A percentile compares a stretch with the other conserved stretches of the same genome.
Conservation (phyloP, 2,888 invertebrate genomes). For the Mythimna vitellina region DNA sequence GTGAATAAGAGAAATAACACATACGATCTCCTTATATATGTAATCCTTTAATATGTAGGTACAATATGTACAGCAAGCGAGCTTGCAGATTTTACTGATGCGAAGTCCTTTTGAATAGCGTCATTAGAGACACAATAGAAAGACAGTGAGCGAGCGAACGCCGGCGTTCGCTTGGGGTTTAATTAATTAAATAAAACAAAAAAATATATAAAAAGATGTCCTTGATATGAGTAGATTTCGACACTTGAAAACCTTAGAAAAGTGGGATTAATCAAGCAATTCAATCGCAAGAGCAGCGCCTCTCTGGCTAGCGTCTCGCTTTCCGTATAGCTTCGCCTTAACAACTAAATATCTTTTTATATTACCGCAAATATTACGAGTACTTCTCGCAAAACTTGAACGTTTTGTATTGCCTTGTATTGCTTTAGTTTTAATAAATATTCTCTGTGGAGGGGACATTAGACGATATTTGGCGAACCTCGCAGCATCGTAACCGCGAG, state of each 20-base stretch:
- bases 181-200: no score
- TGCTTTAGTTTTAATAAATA: slow-evolving; percentile 66
- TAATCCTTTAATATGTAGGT: no score
- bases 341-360: slow-evolving; percentile 51
- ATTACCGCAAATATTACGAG: slow-evolving; percentile 46
- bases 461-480: slow-evolving; percentile 62
- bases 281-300: not conserved
- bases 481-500: slow-evolving; percentile 64
- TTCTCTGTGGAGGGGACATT: slow-evolving; percentile 54
- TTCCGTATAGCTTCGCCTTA: slow-evolving; percentile 4
- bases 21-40: no score
- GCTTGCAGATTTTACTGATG: not conserved
- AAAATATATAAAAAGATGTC: no score
- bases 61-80: not conserved
- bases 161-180: no score
- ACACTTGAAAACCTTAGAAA: not conserved
- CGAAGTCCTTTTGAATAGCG: no score
- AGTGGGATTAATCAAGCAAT: not conserved
- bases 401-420: slow-evolving; percentile 60
- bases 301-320: not conserved
- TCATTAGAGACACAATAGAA: no score
- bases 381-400: slow-evolving; percentile 47
- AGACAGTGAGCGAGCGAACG: no score
- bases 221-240: no score
- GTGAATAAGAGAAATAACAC: no score